phyloP scores from a whole-genome alignment of 2,797 vertebrate species.

The Galaxias olidus region DNA sequence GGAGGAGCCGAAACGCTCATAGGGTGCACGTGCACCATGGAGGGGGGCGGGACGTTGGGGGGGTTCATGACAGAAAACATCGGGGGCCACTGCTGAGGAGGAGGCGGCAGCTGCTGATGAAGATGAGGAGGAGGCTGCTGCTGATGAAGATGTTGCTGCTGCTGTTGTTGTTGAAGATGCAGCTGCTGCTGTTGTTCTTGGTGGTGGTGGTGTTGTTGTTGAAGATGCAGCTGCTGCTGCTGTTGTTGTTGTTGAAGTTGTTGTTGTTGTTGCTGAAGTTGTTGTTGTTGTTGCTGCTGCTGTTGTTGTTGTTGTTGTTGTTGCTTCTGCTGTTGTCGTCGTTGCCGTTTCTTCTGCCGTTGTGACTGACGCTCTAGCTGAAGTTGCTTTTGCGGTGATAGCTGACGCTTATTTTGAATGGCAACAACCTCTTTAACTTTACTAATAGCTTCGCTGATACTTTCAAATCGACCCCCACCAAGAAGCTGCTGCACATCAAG shows the following conservation, averaged over 20 bases:
- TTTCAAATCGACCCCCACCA: neutral
- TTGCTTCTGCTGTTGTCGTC: neutral
- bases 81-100: neutral
- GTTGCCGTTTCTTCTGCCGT: neutral
- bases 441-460: neutral
- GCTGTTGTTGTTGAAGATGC: neutral
- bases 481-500: no score
- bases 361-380: neutral
- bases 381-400: neutral
- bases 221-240: neutral
- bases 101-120: neutral
- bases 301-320: neutral
- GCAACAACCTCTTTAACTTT: neutral
- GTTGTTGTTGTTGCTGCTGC: neutral
- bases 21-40: no score
- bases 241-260: no score
- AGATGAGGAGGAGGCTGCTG: neutral
- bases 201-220: neutral
- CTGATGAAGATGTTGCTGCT: no score
- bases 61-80: no score
- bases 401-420: neutral
- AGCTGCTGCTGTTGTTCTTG: neutral
- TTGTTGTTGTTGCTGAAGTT: neutral
- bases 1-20: no score
- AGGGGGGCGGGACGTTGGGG: no score